These are phyloP conservation scores for Marasmarcha lunaedactyla DNA, from an alignment of 2,888 invertebrate species.

Conservation along the genomic window DNA sequence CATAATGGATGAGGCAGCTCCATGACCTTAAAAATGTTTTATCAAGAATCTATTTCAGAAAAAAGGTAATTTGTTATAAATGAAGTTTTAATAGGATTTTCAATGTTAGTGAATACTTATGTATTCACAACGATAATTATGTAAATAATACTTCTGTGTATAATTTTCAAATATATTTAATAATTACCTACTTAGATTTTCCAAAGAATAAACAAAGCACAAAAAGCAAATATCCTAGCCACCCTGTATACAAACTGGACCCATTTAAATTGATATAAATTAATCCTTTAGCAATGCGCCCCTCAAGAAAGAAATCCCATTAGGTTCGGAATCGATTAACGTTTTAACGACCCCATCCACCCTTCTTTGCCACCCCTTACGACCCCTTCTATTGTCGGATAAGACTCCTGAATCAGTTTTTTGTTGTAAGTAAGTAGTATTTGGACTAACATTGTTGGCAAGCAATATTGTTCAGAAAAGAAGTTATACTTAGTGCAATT, in stretches of 20 bases:
- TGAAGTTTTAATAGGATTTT: too few relatives aligned
- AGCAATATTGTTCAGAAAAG: background rate
- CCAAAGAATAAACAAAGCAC: too few relatives aligned
- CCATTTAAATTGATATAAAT: conserved; percentile 70
- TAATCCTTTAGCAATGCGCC: conserved; percentile 65
- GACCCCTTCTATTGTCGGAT: conserved; percentile 19
- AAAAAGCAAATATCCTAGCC: background rate
- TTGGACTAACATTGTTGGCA: background rate
- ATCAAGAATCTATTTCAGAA: too few relatives aligned
- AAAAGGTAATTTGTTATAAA: too few relatives aligned
- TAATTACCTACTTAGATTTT: too few relatives aligned
- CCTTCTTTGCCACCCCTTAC: conserved; percentile 13
- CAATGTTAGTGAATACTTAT: too few relatives aligned
- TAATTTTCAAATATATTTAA: too few relatives aligned
- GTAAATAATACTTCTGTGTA: too few relatives aligned
- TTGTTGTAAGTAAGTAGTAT: background rate
- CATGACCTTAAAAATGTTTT: too few relatives aligned
- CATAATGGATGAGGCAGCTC: too few relatives aligned
- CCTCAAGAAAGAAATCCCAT: conserved; percentile 70
- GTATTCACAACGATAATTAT: too few relatives aligned
- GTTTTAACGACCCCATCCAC: conserved; percentile 40
- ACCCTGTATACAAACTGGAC: conserved; percentile 16
- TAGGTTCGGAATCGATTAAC: conserved; percentile 66
- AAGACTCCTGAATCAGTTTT: conserved; percentile 3
- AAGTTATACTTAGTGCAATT: too few relatives aligned